Base-by-base conservation (phyloP, 2,113 vertebrate species). In the Paraplagusia blochii region DNA sequence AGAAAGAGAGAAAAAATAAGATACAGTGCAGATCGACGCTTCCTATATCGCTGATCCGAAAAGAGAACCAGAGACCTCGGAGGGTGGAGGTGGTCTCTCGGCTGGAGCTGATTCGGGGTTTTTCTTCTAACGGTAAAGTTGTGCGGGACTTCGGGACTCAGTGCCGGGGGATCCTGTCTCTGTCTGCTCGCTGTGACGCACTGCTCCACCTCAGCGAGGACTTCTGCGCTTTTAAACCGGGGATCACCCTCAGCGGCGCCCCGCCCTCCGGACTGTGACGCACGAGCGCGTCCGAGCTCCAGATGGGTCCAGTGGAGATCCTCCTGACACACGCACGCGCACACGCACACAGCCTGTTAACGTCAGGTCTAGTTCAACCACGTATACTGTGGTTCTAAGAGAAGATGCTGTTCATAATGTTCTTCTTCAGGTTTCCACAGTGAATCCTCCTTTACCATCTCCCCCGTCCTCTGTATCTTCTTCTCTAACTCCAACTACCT, bases 161-260 rank as follows among this genome's bases (percentile, higher is more conserved):
- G 33, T 14, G 5, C 13, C 13, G 63, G 77, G 83, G 77, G 74
- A 72, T 79, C 76, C 80, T 72, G 58, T 33, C 38, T 58, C 51
- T n/a, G 61, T 44, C 61, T 62, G 84, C 13, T 86, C 71, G 58
- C 77, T 40, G 86, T 91, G 90, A 91, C 88, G 90, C 87, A 88
- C 85, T 83, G 79, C 77, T 85, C 72, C 69, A 58, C 66, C 67
- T 66, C 74, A 50, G 58, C 2, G 62, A 72, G 80, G 77, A 76
- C 83, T 75, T 62, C 63, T 53, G 81, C 50, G 82, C 84, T 90
- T 89, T 76, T 89, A 89, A 89, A 90, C 59, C 22, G 57, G 90
- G 90, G 90, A 86, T 90, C 88, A 82, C 88, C 90, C 90, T 74
- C 81, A 44, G 62, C 51, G 22, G 18, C 5, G 71, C 73, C 8